A percentile compares a stretch with the other conserved stretches of the same genome.
Conservation (phyloP, 1,140 invertebrate genomes). For the Pseudomyrmex dendroicus region DNA sequence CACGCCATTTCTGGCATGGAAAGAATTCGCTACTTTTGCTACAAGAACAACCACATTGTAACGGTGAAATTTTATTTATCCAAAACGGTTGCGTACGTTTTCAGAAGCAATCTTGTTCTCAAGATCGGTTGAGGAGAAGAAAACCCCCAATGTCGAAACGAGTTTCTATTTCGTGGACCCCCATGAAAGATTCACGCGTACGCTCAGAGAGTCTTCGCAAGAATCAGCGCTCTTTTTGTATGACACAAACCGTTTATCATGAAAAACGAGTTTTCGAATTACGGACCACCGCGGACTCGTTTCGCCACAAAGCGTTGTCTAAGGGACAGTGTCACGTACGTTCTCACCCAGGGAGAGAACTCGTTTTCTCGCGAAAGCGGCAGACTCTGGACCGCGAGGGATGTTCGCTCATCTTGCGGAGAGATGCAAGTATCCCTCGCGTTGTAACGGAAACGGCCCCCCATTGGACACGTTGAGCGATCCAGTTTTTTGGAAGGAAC, state of each 20-base stretch:
- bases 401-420: constrained; percentile 44
- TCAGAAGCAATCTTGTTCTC: constrained; percentile 18
- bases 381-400: constrained; percentile 64
- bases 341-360: constrained; percentile 53
- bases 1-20: constrained; percentile 40
- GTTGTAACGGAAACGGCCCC: constrained; percentile 26
- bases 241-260: constrained; percentile 34
- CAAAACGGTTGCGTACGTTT: constrained; percentile 41
- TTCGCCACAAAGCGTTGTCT: constrained; percentile 22
- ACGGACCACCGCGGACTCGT: constrained; percentile 72
- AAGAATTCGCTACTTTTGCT: constrained; percentile 53
- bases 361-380: constrained; percentile 53
- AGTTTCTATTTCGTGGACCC: constrained; percentile 60
- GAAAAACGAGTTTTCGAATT: constrained; percentile 55
- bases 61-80: constrained; percentile 22
- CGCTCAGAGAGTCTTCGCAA: constrained; percentile 2
- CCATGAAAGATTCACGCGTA: constrained; percentile 55
- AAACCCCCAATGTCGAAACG: constrained; percentile 51
- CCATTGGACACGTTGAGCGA: constrained; percentile 46
- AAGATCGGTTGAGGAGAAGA: constrained; percentile 16
- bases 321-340: constrained; percentile 1
- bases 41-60: not conserved
- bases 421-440: not conserved
- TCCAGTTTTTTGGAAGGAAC: constrained; percentile 76
- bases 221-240: not conserved